Conservation (phyloP, 2,888 invertebrate genomes). For the Dasypogon diadema region DNA sequence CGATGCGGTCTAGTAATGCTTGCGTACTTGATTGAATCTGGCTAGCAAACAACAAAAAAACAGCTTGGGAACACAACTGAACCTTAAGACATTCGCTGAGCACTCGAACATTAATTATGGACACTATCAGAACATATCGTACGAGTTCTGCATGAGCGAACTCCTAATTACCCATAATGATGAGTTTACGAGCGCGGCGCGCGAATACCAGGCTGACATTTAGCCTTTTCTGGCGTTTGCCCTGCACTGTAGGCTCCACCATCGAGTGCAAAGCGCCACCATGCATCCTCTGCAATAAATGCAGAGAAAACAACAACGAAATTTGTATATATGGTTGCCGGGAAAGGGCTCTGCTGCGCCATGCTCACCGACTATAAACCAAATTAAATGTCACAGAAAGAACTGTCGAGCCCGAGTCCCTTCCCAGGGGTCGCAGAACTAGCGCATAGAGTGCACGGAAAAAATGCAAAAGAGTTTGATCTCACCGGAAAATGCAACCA, state of each 20-base stretch:
- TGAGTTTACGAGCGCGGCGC: constrained; percentile 55
- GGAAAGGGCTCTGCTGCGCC: neutral
- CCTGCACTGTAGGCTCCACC: neutral
- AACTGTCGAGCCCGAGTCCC: neutral
- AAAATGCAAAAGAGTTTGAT: constrained; percentile 46
- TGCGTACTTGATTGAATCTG: constrained; percentile 13
- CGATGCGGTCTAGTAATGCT: constrained; percentile 14
- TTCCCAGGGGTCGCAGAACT: constrained; percentile 7
- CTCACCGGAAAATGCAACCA: neutral
- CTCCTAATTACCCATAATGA: constrained; percentile 59
- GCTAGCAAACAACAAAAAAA: neutral
- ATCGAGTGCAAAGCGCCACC: constrained; percentile 26
- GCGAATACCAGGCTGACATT: constrained; percentile 37
- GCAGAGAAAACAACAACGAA: constrained; percentile 40
- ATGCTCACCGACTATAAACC: constrained; percentile 9
- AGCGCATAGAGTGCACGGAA: constrained; percentile 37
- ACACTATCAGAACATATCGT: constrained; percentile 58
- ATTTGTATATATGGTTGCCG: too few relatives aligned
- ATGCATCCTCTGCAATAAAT: neutral
- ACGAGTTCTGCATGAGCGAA: constrained; percentile 59
- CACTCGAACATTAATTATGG: constrained; percentile 56
- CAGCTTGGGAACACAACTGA: constrained; percentile 15
- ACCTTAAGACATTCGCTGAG: constrained; percentile 12
- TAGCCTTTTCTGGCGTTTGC: neutral
- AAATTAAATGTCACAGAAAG: constrained; percentile 39